phyloP scores from a whole-genome alignment of 37 sponge, comb jelly and placozoan species.

The Chondrilla cf. caribensis region DNA sequence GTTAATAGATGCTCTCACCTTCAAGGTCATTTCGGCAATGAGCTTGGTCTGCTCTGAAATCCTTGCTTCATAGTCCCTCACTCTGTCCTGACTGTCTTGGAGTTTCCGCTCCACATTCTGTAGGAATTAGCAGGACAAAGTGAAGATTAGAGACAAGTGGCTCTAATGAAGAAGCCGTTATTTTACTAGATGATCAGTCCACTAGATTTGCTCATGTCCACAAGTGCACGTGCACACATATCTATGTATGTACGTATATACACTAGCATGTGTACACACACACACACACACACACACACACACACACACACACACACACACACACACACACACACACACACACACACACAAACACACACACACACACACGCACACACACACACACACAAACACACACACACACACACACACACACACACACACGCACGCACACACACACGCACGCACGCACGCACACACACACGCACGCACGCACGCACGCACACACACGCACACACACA shows the following conservation, averaged over 20 bases:
- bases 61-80: conserved; percentile 40
- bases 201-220: not conserved
- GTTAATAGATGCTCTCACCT: conserved; percentile 31
- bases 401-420: no score
- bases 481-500: not conserved
- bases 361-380: not conserved
- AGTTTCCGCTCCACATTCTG: conserved; percentile 55
- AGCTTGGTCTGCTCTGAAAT: conserved; percentile 52
- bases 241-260: not conserved
- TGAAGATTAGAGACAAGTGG: no score
- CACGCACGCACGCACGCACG: not conserved
- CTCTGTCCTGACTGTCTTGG: conserved; percentile 49
- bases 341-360: conserved; percentile 21
- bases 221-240: conserved; percentile 20
- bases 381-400: no score
- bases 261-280: not conserved
- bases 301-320: conserved; percentile 35
- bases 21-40: conserved; percentile 57
- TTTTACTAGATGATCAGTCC: no score
- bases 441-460: not conserved
- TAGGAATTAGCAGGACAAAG: not conserved
- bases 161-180: no score
- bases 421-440: not conserved
- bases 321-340: conserved; percentile 23
- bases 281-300: conserved; percentile 37